phyloP scores from a whole-genome alignment of 2,113 vertebrate species.

The Ancistrus triradiatus region DNA sequence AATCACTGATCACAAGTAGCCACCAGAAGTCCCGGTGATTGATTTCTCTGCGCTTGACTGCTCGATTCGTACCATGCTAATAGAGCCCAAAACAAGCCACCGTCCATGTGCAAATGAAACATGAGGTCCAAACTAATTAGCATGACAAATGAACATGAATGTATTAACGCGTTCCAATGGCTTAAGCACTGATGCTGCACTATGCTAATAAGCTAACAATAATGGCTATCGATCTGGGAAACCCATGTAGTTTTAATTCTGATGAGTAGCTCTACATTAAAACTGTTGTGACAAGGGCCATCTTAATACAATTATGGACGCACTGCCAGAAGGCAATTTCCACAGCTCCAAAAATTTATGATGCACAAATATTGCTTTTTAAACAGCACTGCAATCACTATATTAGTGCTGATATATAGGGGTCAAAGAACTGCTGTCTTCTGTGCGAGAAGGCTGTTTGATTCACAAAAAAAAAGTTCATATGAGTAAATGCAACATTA shows the following conservation, averaged over 20 bases:
- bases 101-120: constrained; percentile 36
- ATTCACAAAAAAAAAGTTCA: too few species aligned
- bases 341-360: not conserved
- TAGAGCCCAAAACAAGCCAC: constrained; percentile 34
- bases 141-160: constrained; percentile 43
- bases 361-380: not conserved
- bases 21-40: constrained; percentile 27
- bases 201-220: constrained; percentile 40
- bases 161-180: constrained; percentile 35
- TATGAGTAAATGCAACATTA: too few species aligned
- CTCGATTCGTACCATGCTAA: constrained; percentile 43
- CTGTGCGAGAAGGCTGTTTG: too few species aligned
- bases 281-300: constrained; percentile 4
- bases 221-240: constrained; percentile 39
- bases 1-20: constrained; percentile 33
- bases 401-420: too few species aligned
- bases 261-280: constrained; percentile 7
- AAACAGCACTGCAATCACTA: not conserved
- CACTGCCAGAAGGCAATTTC: constrained; percentile 18
- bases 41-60: constrained; percentile 26
- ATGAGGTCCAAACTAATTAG: constrained; percentile 43
- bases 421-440: too few species aligned
- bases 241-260: constrained; percentile 26
- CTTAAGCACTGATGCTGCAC: constrained; percentile 38
- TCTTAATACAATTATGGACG: constrained; percentile 13